Evolutionary conservation across 1,140 invertebrate species (phyloP).

Genomic region (Ectropis grisescens): DNA sequence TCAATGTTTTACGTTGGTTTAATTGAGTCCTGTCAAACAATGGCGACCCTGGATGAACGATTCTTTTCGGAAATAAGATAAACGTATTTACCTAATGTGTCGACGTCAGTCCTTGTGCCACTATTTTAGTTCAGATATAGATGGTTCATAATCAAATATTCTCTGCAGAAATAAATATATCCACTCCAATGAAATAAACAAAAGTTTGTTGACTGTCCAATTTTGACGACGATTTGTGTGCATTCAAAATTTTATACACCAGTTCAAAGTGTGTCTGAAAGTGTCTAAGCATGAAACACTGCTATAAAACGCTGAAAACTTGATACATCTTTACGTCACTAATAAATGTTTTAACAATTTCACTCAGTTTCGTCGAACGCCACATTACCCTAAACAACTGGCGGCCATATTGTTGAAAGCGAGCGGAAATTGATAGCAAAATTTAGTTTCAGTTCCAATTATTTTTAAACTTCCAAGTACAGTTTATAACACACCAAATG

Average conservation of each 20-base stretch:
- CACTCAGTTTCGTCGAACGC: slow-evolving; percentile 67
- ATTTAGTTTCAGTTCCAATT: not conserved
- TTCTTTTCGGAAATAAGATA: slow-evolving; percentile 10
- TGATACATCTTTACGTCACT: slow-evolving; percentile 62
- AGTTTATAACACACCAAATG: no score
- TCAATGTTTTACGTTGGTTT: slow-evolving; percentile 33
- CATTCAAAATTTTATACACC: slow-evolving; percentile 58
- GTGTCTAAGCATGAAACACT: slow-evolving; percentile 56
- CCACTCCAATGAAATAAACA: slow-evolving; percentile 66
- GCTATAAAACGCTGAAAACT: slow-evolving; percentile 63
- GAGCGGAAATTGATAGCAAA: slow-evolving; percentile 25
- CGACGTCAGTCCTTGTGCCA: slow-evolving; percentile 51
- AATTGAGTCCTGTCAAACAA: slow-evolving; percentile 68
- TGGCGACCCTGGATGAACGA: slow-evolving; percentile 55
- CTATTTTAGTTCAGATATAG: slow-evolving; percentile 53
- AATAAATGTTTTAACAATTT: slow-evolving; percentile 62
- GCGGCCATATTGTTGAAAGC: slow-evolving; percentile 69
- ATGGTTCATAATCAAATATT: slow-evolving; percentile 61
- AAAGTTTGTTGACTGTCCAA: slow-evolving; percentile 71
- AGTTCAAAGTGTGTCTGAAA: slow-evolving; percentile 46
- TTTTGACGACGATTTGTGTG: slow-evolving; percentile 50
- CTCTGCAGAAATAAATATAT: slow-evolving; percentile 45
- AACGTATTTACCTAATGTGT: slow-evolving; percentile 60
- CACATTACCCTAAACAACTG: slow-evolving; percentile 71
- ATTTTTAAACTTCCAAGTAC: no score